phyloP scores from a whole-genome alignment of 2,797 vertebrate genomes.

The Champsocephalus gunnari region DNA sequence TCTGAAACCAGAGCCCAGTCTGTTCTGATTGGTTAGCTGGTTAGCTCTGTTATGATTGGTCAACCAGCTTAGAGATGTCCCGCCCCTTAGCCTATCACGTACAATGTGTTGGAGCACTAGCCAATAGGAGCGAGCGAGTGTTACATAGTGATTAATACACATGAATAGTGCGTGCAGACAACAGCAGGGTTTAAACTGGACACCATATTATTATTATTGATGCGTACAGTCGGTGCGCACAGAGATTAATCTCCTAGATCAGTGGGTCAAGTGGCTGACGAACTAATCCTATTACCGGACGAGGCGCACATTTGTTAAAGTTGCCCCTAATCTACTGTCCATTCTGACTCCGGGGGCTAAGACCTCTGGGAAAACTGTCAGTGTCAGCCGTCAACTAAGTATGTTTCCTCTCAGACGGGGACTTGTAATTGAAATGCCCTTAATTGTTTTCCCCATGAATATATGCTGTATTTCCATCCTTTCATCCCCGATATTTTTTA shows the following conservation, averaged over 20 bases:
- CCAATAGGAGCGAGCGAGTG: too few relatives aligned
- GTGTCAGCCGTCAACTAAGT: constrained; percentile 27
- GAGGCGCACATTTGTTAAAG: constrained; percentile 67
- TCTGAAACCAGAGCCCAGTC: too few relatives aligned
- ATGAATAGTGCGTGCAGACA: constrained; percentile 36
- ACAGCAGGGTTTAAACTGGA: constrained; percentile 34
- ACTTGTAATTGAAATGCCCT: background rate
- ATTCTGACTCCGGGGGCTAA: constrained; percentile 43
- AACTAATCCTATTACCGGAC: constrained; percentile 74
- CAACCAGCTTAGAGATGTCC: too few relatives aligned
- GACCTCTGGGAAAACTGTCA: constrained; percentile 28
- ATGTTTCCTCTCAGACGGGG: constrained; percentile 3
- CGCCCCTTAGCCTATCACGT: too few relatives aligned
- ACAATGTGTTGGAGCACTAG: too few relatives aligned
- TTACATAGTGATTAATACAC: too few relatives aligned
- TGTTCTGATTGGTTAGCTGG: too few relatives aligned
- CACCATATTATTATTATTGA: constrained; percentile 36
- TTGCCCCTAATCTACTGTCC: constrained; percentile 72
- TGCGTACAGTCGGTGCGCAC: constrained; percentile 53
- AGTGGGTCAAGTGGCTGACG: constrained; percentile 77
- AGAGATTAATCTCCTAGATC: constrained; percentile 75
- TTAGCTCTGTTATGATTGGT: too few relatives aligned
- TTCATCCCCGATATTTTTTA: background rate
- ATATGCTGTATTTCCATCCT: background rate
- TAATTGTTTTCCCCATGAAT: background rate